phyloP scores from a whole-genome alignment of 2,113 vertebrate genomes.

The Oreochromis niloticus region DNA sequence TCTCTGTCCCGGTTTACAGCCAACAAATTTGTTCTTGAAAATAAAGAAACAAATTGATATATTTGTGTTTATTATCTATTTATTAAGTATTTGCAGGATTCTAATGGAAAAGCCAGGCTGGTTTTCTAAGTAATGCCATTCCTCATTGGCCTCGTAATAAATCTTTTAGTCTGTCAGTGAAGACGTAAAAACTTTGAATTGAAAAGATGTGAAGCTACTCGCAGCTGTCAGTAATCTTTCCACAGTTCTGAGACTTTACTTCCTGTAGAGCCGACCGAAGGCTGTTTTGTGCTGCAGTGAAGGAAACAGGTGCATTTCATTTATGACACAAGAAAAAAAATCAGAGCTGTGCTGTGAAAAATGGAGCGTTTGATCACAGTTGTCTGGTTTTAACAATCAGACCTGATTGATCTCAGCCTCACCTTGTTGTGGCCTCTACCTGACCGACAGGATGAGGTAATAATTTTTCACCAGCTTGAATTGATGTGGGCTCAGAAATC shows the following conservation, averaged over 20 bases:
- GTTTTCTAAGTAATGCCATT: neutral
- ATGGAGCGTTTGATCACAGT: neutral
- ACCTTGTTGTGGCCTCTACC: neutral
- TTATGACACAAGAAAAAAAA: neutral
- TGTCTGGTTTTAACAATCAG: neutral
- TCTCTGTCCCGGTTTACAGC: neutral
- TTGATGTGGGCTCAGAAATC: neutral
- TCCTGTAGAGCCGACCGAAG: neutral
- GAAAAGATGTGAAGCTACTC: neutral
- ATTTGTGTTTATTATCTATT: neutral
- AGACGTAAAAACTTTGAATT: neutral
- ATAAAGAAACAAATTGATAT: neutral
- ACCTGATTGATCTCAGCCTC: neutral
- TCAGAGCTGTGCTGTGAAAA: neutral
- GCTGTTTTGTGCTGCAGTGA: neutral
- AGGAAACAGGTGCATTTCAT: neutral
- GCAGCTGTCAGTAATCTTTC: neutral
- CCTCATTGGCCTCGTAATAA: neutral
- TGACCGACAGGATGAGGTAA: neutral
- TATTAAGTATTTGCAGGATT: neutral
- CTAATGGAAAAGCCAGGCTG: neutral
- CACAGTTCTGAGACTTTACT: neutral
- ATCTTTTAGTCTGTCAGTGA: neutral
- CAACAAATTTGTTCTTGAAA: neutral
- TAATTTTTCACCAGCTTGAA: neutral